Evolutionary conservation across 2,888 invertebrate genomes (phyloP).

Genomic region (Ophonus ardosiacus): DNA sequence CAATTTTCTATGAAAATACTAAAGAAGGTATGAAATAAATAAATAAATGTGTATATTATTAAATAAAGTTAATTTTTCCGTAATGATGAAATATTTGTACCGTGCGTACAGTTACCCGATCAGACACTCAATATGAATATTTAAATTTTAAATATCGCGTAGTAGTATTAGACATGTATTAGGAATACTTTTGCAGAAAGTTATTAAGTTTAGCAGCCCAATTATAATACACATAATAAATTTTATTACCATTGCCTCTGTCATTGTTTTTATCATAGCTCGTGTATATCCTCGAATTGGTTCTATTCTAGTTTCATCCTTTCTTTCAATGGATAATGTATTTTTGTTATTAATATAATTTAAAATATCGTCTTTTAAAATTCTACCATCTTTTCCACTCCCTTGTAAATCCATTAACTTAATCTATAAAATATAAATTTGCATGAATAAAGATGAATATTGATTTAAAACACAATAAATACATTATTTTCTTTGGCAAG

Average conservation of each 20-base stretch:
- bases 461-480: constrained; percentile 3
- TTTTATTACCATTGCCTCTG: constrained; percentile 83
- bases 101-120: no score
- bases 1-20: no score
- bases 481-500: constrained; percentile 94
- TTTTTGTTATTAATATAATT: constrained; percentile 77
- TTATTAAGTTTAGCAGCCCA: background rate
- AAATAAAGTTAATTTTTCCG: no score
- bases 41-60: no score
- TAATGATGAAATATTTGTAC: no score
- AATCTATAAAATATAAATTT: constrained; percentile 76
- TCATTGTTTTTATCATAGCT: constrained; percentile 98
- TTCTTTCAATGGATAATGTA: background rate
- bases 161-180: background rate
- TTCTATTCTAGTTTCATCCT: constrained; percentile 77
- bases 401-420: constrained; percentile 84
- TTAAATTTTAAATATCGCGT: no score
- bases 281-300: constrained; percentile 89
- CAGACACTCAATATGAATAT: no score
- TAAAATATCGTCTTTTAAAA: constrained; percentile 97
- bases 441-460: constrained; percentile 43
- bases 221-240: background rate
- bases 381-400: constrained; percentile 92
- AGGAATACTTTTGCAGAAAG: background rate
- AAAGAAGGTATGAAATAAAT: no score